A percentile compares a stretch with the other conserved stretches of the same genome.
Conservation (phyloP, 1,140 invertebrate genomes). For the Drosophila bipectinata region DNA sequence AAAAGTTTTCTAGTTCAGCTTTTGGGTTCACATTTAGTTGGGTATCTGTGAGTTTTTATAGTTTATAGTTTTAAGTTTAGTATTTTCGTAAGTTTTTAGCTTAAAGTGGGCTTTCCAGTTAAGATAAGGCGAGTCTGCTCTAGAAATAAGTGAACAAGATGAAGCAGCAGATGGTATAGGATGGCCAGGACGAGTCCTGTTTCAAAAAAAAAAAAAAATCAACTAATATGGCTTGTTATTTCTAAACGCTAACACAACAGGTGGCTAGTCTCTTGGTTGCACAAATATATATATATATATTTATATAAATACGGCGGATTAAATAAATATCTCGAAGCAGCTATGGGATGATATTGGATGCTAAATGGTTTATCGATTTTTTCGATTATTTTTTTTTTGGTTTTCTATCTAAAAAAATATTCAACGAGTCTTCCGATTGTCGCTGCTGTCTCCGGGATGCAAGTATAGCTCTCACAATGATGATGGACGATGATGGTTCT, state of each 20-base stretch:
- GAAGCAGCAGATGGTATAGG: constrained; percentile 17
- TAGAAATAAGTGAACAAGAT: constrained; percentile 2
- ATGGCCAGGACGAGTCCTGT: constrained; percentile 1
- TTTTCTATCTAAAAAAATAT: not conserved
- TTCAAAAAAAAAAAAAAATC: not conserved
- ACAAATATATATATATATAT: constrained; percentile 5
- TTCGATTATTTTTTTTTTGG: too few species aligned
- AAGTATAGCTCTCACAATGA: too few species aligned
- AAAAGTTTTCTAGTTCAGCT: constrained; percentile 10
- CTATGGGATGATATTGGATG: not conserved
- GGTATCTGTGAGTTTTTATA: not conserved
- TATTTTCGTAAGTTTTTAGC: constrained; percentile 14
- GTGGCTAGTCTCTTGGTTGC: constrained; percentile 67
- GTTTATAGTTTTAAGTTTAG: constrained; percentile 3
- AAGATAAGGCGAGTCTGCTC: constrained; percentile 36
- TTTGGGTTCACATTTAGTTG: constrained; percentile 1
- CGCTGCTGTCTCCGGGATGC: constrained; percentile 36
- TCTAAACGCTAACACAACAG: constrained; percentile 70
- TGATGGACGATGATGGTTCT: constrained; percentile 9
- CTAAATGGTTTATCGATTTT: not conserved
- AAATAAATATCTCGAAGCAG: constrained; percentile 9
- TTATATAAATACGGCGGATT: constrained; percentile 14
- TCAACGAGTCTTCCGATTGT: constrained; percentile 41
- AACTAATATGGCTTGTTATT: constrained; percentile 38
- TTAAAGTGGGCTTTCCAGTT: constrained; percentile 30